Conservation (phyloP, 2,113 vertebrate genomes). For the Ascaphus truei region DNA sequence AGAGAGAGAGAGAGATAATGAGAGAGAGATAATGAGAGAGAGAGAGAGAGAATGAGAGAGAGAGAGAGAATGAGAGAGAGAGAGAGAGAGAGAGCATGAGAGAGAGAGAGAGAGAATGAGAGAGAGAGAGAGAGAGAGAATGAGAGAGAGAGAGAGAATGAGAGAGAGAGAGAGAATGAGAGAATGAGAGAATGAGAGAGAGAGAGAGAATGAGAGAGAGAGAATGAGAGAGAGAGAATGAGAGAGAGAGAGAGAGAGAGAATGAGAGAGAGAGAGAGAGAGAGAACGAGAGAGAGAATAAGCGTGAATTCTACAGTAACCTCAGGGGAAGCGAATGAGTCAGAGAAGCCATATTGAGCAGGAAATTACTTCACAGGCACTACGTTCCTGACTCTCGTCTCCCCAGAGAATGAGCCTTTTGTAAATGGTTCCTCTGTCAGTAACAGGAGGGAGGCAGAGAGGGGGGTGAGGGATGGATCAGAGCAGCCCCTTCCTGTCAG, state of each 20-base stretch:
- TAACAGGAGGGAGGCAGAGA: slow-evolving; percentile 44
- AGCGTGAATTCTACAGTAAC: slow-evolving; percentile 69
- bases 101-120: slow-evolving; percentile 23
- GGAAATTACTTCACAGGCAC: slow-evolving; percentile 97
- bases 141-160: background rate
- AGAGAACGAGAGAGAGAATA: no score
- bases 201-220: slow-evolving; percentile 57
- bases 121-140: slow-evolving; percentile 15
- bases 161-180: background rate
- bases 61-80: background rate
- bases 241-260: slow-evolving; percentile 63
- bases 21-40: background rate
- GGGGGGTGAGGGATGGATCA: slow-evolving; percentile 57
- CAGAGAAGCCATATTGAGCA: slow-evolving; percentile 96
- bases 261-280: slow-evolving; percentile 40
- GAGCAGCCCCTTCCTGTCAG: slow-evolving; percentile 75
- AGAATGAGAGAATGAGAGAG: no score
- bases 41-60: background rate
- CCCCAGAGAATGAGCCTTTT: slow-evolving; percentile 80
- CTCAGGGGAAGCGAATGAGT: slow-evolving; percentile 82
- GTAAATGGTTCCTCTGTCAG: slow-evolving; percentile 83
- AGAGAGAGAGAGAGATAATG: background rate
- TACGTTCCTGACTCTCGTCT: slow-evolving; percentile 73
- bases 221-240: slow-evolving; percentile 49
- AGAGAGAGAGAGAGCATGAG: background rate